These are phyloP conservation scores for Spodoptera litura DNA, from an alignment of 1,140 invertebrate genomes.

Conservation along the genomic window DNA sequence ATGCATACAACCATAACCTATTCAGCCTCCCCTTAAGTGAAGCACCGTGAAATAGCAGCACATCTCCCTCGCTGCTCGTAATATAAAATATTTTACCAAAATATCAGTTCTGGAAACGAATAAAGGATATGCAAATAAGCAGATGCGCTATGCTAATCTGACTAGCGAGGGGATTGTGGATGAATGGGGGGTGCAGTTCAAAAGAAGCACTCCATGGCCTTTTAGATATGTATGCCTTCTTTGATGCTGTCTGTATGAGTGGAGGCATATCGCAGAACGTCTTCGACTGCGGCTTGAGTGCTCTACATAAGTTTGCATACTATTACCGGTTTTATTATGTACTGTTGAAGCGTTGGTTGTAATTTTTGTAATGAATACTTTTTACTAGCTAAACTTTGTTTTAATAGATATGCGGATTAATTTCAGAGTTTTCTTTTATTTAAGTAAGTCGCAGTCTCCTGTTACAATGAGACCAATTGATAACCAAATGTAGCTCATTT, in stretches of 20 bases:
- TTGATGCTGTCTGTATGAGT: slow-evolving; percentile 13
- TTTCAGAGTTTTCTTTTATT: too few relatives aligned
- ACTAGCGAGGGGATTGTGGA: slow-evolving; percentile 24
- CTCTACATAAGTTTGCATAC: neutral
- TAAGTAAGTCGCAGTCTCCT: too few relatives aligned
- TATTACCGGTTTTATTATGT: neutral
- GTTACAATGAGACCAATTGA: too few relatives aligned
- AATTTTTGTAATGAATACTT: too few relatives aligned
- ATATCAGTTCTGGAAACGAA: slow-evolving; percentile 35
- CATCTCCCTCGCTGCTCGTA: slow-evolving; percentile 22
- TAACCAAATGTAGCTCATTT: too few relatives aligned
- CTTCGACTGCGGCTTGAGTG: slow-evolving; percentile 13
- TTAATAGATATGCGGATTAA: too few relatives aligned
- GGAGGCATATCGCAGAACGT: neutral
- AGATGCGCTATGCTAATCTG: slow-evolving; percentile 52
- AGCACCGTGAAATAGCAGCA: slow-evolving; percentile 34
- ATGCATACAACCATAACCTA: slow-evolving; percentile 20
- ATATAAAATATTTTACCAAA: slow-evolving; percentile 32
- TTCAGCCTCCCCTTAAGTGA: slow-evolving; percentile 10
- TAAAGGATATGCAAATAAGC: slow-evolving; percentile 46
- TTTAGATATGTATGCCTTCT: slow-evolving; percentile 28
- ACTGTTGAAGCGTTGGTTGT: neutral
- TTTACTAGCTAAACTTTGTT: too few relatives aligned
- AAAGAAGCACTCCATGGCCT: slow-evolving; percentile 28
- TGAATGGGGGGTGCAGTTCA: slow-evolving; percentile 49